phyloP scores from a whole-genome alignment of 2,888 invertebrate genomes.

The Epistrophella euchroma region DNA sequence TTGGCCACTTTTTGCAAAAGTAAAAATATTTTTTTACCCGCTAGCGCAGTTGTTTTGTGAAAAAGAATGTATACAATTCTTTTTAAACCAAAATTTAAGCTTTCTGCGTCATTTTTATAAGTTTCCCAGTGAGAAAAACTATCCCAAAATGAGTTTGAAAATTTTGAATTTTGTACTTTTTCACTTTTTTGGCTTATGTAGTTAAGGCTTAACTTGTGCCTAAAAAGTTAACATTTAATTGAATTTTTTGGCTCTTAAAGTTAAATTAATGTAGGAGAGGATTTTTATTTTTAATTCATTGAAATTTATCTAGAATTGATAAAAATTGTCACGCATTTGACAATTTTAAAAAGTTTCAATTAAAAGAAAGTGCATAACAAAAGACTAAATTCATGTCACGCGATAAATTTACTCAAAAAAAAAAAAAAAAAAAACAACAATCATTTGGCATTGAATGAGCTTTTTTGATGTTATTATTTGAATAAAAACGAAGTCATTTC shows the following conservation, averaged over 20 bases:
- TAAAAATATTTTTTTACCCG: too few species aligned
- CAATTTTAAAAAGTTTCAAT: neutral
- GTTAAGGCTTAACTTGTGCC: neutral
- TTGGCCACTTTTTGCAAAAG: too few species aligned
- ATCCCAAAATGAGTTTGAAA: too few species aligned
- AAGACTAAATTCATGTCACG: slow-evolving; percentile 44
- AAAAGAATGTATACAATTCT: too few species aligned
- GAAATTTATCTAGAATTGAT: slow-evolving; percentile 34
- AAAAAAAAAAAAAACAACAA: neutral
- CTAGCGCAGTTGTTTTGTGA: too few species aligned
- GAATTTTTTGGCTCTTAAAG: neutral
- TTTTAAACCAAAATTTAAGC: too few species aligned
- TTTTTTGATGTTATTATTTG: slow-evolving; percentile 2
- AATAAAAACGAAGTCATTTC: slow-evolving; percentile 18
- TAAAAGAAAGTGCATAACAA: slow-evolving; percentile 29
- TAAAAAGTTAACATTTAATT: neutral
- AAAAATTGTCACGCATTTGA: neutral
- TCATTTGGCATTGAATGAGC: slow-evolving; percentile 53
- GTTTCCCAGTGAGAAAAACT: too few species aligned
- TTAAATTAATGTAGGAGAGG: neutral
- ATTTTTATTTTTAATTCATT: slow-evolving; percentile 8
- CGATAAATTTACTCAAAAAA: slow-evolving; percentile 15
- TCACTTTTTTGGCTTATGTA: too few species aligned
- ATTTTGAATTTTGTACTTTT: too few species aligned
- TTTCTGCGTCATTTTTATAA: too few species aligned